Percentiles rank a stretch among this genome's conserved stretches.
phyloP scores from a whole-genome alignment of 2,797 vertebrate species.

The Jordanella pulchra region DNA sequence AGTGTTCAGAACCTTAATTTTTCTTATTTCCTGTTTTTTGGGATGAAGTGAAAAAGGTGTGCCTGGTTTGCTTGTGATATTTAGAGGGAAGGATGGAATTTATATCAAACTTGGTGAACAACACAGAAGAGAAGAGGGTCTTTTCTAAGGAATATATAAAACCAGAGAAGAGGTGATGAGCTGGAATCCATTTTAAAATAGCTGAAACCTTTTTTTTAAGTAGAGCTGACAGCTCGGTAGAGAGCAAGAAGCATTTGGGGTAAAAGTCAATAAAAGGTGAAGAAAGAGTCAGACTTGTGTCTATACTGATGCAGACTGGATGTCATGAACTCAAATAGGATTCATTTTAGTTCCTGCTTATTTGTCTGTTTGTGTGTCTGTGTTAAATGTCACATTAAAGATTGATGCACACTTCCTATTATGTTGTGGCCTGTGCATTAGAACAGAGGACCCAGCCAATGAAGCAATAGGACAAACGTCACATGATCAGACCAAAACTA shows the following conservation, averaged over 20 bases:
- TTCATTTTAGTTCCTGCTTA: slow-evolving; percentile 14
- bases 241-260: not conserved
- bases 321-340: slow-evolving; percentile 28
- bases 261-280: not conserved
- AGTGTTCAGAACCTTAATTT: too few species aligned
- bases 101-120: not conserved
- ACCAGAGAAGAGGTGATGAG: not conserved
- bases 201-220: not conserved
- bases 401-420: slow-evolving; percentile 73
- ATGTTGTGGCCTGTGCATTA: slow-evolving; percentile 61
- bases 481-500: slow-evolving; percentile 47
- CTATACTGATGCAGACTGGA: not conserved
- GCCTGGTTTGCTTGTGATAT: too few species aligned
- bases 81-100: too few species aligned
- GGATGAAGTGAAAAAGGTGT: too few species aligned
- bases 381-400: slow-evolving; percentile 76
- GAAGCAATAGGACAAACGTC: slow-evolving; percentile 57
- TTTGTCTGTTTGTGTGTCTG: slow-evolving; percentile 20
- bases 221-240: not conserved
- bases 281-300: not conserved
- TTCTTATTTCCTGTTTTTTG: too few species aligned
- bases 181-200: not conserved
- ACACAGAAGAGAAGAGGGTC: not conserved
- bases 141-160: not conserved
- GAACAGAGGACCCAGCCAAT: slow-evolving; percentile 47